These are phyloP conservation scores for Antitype chi DNA, from an alignment of 2,888 invertebrate species.

Conservation along the genomic window DNA sequence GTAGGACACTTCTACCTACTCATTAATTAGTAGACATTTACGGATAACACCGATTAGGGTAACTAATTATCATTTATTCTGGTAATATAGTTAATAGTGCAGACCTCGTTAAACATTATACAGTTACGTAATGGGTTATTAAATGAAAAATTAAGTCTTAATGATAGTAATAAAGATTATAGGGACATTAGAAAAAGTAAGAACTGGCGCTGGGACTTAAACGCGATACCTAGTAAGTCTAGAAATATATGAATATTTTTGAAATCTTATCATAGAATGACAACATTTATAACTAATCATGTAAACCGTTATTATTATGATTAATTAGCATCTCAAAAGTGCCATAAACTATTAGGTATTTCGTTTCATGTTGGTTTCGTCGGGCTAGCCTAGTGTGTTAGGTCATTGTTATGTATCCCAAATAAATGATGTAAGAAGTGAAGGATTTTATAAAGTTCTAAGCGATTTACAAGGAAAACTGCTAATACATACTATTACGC, in stretches of 20 bases:
- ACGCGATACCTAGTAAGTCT: not conserved
- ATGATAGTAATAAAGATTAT: constrained; percentile 18
- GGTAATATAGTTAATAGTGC: not conserved
- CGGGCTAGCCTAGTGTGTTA: constrained; percentile 14
- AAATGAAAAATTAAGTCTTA: not conserved
- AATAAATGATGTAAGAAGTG: constrained; percentile 33
- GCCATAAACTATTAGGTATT: constrained; percentile 8
- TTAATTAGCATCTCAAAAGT: constrained; percentile 27
- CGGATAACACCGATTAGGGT: not conserved
- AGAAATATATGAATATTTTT: not conserved
- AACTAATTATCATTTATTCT: constrained; percentile 1
- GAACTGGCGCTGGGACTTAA: not conserved
- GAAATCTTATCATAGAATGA: not conserved
- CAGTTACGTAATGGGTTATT: not conserved
- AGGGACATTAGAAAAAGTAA: not conserved
- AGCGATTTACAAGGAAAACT: constrained; percentile 44
- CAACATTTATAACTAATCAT: constrained; percentile 2
- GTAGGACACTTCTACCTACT: not conserved
- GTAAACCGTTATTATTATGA: constrained; percentile 9
- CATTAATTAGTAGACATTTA: constrained; percentile 12
- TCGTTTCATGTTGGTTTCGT: not conserved
- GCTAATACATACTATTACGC: constrained; percentile 24
- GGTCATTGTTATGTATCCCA: constrained; percentile 31
- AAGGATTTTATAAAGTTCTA: constrained; percentile 39
- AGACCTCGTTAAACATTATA: constrained; percentile 7